Base-by-base conservation (phyloP, 2,888 invertebrate species). In the Bugulina stolonifera region DNA sequence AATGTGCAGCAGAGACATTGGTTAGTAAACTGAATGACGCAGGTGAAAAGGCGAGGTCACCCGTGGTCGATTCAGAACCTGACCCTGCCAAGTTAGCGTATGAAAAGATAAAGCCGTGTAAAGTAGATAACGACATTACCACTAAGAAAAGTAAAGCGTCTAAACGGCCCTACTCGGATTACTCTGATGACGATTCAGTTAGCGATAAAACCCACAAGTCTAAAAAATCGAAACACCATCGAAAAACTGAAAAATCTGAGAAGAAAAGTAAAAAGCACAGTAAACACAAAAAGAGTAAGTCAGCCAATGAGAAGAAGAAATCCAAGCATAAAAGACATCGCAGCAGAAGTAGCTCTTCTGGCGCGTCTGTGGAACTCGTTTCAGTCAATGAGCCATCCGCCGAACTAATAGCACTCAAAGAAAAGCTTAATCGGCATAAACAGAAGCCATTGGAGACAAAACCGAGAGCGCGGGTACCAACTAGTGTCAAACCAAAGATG, bases 201-300 rank as follows among this genome's bases (percentile, higher is more conserved):
- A 14, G 29, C 2, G 64, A 64, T 32, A 32, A 64, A 2, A 14
- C 64, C 10, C 34, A 64, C 34, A 27, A 32, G 32, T 18, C 25
- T 14, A 64, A 64, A 34, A 64, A 64, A 32, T 27, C 64, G 10
- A 64, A 64, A 27, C 64, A 64, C n/a, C 25, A 64, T 14, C 64
- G 27, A 10, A 64, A 64, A 27, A 14, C 32, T 64, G 64, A 64
- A 25, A 22, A 64, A 27, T 27, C 34, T 25, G 64, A 64, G 18
- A 64, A 64, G n/a, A 64, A 64, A n/a, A 22, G 27, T 29, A 64
- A 64, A 32, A 64, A 64, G 34, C 64, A 64, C 32, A 64, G 64
- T n/a, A 64, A 64, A 64, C 64, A 64, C 32, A 64, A 64, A n/a
- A 64, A 64, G n/a, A n/a, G n/a, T 32, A 64, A 64, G 34, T 64